Conservation (phyloP, 1,140 invertebrate genomes). For the Oedothorax gibbosus region DNA sequence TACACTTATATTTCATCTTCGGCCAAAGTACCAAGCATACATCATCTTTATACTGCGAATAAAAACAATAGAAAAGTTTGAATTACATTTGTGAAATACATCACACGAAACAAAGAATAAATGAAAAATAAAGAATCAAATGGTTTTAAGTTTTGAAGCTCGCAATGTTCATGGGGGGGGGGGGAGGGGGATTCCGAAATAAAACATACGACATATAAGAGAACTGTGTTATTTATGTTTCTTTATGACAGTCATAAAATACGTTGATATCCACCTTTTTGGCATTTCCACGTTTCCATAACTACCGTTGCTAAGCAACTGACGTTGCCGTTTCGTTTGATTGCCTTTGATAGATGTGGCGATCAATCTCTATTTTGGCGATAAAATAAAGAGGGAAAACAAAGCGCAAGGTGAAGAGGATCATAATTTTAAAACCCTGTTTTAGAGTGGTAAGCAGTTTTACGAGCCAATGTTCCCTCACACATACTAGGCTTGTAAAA, state of each 20-base stretch:
- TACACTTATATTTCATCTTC: conserved; percentile 27
- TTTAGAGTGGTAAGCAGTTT: conserved; percentile 23
- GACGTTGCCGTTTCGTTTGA: conserved; percentile 45
- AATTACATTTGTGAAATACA: conserved; percentile 46
- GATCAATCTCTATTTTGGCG: conserved; percentile 50
- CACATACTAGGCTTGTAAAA: no score
- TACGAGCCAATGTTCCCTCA: not conserved
- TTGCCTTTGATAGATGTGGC: conserved; percentile 48
- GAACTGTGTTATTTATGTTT: conserved; percentile 42
- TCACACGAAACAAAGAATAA: conserved; percentile 14
- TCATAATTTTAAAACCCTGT: conserved; percentile 2
- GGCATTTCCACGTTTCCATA: conserved; percentile 48
- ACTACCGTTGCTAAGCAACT: conserved; percentile 48
- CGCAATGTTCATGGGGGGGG: not conserved
- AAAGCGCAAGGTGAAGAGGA: not conserved
- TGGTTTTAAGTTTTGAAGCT: conserved; percentile 39
- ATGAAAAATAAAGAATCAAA: conserved; percentile 10
- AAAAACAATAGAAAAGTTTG: conserved; percentile 42
- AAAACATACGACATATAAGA: conserved; percentile 28
- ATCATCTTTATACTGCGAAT: conserved; percentile 31
- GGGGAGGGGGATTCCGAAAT: conserved; percentile 33
- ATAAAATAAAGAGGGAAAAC: conserved; percentile 36
- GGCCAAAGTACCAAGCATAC: conserved; percentile 20
- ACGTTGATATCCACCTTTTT: conserved; percentile 52
- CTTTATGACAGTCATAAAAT: conserved; percentile 53